Evolutionary conservation across 2,113 vertebrate genomes (phyloP).

Genomic region (Mesocricetus auratus): DNA sequence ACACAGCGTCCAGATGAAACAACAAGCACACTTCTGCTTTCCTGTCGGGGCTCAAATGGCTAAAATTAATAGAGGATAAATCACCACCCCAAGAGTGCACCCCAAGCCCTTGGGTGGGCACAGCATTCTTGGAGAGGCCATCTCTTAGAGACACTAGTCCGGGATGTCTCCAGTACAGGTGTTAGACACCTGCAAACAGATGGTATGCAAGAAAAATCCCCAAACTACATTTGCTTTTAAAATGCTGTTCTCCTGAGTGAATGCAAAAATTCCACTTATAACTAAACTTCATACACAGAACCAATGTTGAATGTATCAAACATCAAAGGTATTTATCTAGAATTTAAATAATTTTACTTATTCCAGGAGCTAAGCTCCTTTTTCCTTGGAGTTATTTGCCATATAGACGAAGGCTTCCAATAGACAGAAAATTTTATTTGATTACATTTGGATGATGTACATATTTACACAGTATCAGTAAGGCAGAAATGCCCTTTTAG

Average conservation of each 20-base stretch:
- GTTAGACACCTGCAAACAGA: not conserved
- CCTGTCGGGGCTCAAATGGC: not conserved
- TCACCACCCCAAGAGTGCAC: too few species aligned
- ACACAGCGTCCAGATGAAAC: not conserved
- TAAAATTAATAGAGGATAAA: too few species aligned
- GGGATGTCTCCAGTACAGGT: fast-evolving
- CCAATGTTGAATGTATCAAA: not conserved
- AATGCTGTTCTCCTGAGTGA: not conserved
- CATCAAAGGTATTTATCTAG: not conserved
- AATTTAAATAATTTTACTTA: constrained; percentile 49
- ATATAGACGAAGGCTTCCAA: not conserved
- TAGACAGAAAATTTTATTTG: not conserved
- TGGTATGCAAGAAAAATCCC: not conserved
- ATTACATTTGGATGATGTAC: not conserved
- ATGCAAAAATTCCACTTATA: not conserved
- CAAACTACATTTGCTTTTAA: not conserved
- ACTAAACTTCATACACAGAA: constrained; percentile 10
- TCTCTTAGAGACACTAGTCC: not conserved
- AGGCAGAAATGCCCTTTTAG: not conserved
- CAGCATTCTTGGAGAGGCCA: not conserved
- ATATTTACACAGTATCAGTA: not conserved
- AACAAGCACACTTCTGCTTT: not conserved
- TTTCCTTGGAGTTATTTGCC: constrained; percentile 9
- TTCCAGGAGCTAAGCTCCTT: not conserved
- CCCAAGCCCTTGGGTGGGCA: fast-evolving